Conservation (phyloP, 1,140 invertebrate genomes). For the Lepidurus apus region DNA sequence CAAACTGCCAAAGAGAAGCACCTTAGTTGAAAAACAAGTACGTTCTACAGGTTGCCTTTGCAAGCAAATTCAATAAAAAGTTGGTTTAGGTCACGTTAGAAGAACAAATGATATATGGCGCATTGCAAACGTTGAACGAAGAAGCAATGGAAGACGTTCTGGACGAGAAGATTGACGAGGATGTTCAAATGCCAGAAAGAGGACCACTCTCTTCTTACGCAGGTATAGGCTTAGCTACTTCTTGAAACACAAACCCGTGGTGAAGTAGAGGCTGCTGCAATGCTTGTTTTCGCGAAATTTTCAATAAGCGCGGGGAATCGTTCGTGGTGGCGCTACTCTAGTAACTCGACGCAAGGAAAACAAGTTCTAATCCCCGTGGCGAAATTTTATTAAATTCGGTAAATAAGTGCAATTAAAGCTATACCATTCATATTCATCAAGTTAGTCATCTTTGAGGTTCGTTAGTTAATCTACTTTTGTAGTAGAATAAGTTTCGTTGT, state of each 20-base stretch:
- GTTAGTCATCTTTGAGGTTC: too few species aligned
- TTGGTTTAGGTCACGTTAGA: constrained; percentile 73
- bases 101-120: constrained; percentile 89
- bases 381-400: background rate
- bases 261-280: background rate
- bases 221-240: background rate
- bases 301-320: background rate
- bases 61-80: background rate
- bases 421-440: too few species aligned
- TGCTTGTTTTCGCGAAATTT: background rate
- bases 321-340: background rate
- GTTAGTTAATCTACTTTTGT: too few species aligned
- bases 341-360: background rate
- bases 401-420: background rate
- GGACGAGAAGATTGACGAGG: constrained; percentile 38
- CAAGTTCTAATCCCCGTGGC: background rate
- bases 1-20: constrained; percentile 28
- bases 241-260: background rate
- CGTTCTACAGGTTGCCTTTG: background rate
- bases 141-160: constrained; percentile 76
- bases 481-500: too few species aligned
- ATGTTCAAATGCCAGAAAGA: background rate
- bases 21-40: constrained; percentile 30
- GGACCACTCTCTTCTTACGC: background rate
- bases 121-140: constrained; percentile 82